Conservation (phyloP, 1,140 invertebrate species). For the Nixonia krombeini region DNA sequence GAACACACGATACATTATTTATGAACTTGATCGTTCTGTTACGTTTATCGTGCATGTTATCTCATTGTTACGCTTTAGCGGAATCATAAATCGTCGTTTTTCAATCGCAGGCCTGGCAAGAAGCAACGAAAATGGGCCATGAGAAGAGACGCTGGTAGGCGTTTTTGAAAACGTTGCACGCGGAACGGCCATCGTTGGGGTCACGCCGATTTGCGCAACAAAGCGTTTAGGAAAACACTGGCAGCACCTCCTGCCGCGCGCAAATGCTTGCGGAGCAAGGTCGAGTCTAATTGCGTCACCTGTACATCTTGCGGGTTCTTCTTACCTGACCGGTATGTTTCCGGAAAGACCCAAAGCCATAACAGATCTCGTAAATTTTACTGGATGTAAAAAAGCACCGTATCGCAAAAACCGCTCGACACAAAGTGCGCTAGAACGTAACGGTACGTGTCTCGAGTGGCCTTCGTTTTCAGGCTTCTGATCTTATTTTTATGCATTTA, state of each 20-base stretch:
- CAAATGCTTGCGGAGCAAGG: conserved; percentile 67
- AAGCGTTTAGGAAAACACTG: conserved; percentile 47
- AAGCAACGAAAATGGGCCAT: too few relatives aligned
- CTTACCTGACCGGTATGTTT: conserved; percentile 52
- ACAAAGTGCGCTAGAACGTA: conserved; percentile 52
- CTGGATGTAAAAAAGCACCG: conserved; percentile 43
- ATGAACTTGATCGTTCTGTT: conserved; percentile 2
- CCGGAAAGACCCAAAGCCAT: conserved; percentile 53
- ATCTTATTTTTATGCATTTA: conserved; percentile 37
- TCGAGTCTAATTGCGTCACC: conserved; percentile 64
- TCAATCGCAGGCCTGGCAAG: too few relatives aligned
- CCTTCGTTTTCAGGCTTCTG: conserved; percentile 29
- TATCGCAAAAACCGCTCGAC: conserved; percentile 51
- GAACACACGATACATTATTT: conserved; percentile 5
- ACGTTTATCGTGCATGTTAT: too few relatives aligned
- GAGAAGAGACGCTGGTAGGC: too few relatives aligned
- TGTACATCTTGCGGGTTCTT: too few relatives aligned
- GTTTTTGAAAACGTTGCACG: too few relatives aligned
- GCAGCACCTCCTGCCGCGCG: conserved; percentile 30
- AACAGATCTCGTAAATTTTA: conserved; percentile 64
- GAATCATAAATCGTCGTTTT: too few relatives aligned
- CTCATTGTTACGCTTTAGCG: too few relatives aligned
- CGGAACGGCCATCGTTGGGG: too few relatives aligned
- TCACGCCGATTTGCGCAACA: conserved; percentile 37
- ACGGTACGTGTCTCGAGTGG: conserved; percentile 48